Percentiles rank a stretch among this genome's conserved stretches.
Conservation (phyloP, 2,113 vertebrate genomes). For the Plecotus auritus region DNA sequence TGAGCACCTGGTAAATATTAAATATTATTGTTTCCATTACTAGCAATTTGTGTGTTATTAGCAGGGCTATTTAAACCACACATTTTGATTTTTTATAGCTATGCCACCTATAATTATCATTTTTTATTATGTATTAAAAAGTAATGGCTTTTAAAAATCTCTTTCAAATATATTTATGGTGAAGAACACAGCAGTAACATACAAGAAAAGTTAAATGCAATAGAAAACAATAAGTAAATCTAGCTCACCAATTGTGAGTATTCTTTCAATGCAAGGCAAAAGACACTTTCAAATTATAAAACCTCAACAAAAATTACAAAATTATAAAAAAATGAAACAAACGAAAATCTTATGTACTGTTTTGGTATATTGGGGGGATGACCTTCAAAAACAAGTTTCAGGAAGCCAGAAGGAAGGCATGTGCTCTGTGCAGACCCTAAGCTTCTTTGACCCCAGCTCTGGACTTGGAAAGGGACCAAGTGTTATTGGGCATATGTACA, state of each 20-base stretch:
- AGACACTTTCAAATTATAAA: not conserved
- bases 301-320: not conserved
- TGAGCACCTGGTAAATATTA: not conserved
- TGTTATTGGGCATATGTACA: rapidly evolving
- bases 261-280: slow-evolving; percentile 22
- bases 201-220: not conserved
- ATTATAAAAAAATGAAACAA: not conserved
- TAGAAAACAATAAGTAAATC: not conserved
- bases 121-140: not conserved
- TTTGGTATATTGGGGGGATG: slow-evolving; percentile 38
- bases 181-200: not conserved
- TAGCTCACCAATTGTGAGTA: not conserved
- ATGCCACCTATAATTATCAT: not conserved
- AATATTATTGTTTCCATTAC: not conserved
- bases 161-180: not conserved
- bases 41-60: not conserved
- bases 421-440: not conserved
- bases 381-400: slow-evolving; percentile 58
- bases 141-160: not conserved
- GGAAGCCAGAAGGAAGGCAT: slow-evolving; percentile 19
- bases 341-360: slow-evolving; percentile 30
- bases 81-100: not conserved
- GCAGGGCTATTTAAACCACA: not conserved
- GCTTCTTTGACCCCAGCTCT: not conserved
- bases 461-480: not conserved